phyloP scores from a whole-genome alignment of 2,113 vertebrate species.

The Gnathonemus echidnorhynchus region DNA sequence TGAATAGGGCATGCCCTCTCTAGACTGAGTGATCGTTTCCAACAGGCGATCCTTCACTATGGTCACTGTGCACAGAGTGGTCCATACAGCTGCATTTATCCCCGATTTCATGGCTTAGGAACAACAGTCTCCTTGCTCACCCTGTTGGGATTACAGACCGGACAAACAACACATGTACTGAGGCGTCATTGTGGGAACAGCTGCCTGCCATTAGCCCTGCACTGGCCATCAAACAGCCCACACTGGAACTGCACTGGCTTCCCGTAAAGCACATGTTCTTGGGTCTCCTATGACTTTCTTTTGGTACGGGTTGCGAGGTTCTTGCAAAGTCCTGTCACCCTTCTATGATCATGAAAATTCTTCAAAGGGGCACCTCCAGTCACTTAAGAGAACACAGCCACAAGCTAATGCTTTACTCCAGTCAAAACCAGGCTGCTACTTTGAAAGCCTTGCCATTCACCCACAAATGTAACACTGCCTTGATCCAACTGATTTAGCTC shows the following conservation, averaged over 20 bases:
- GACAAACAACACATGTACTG: conserved; percentile 58
- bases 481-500: not conserved
- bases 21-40: conserved; percentile 56
- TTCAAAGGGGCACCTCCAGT: not conserved
- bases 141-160: conserved; percentile 50
- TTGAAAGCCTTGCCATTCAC: not conserved
- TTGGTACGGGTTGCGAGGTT: not conserved
- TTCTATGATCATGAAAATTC: not conserved
- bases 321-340: not conserved
- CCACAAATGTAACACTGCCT: not conserved
- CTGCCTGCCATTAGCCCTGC: conserved; percentile 46
- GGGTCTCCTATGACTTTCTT: not conserved
- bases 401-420: not conserved
- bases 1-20: conserved; percentile 35
- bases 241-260: not conserved
- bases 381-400: not conserved
- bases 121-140: conserved; percentile 45
- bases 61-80: conserved; percentile 48
- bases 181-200: conserved; percentile 58
- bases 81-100: conserved; percentile 50
- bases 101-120: conserved; percentile 55
- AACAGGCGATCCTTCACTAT: conserved; percentile 38
- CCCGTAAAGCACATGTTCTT: not conserved
- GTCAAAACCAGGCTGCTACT: not conserved
- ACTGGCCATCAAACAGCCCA: conserved; percentile 23